Evolutionary conservation across 2,113 vertebrate genomes (phyloP), one percentile per base, ranked within the genome.

Genomic region (Cryptomyrus ogoouensis): DNA sequence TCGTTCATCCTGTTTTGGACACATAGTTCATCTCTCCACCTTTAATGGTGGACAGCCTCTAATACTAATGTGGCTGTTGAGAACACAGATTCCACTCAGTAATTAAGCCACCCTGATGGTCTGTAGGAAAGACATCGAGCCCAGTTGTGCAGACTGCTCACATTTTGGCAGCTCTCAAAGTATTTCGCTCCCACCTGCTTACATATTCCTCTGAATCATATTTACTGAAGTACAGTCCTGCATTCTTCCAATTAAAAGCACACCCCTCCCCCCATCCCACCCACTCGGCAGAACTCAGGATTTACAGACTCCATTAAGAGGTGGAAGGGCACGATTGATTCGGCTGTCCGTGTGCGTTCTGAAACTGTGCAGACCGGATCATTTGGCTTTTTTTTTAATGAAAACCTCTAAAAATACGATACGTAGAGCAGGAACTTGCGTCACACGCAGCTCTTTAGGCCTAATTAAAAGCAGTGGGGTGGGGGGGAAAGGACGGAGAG

Each of bases 401-500:
- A 88, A 27, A 83, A 24, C 74, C 47, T 89, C 49, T n/a, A 74
- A 83, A 74, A 83, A 56, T 83, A 56, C 3, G 74, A 39, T 3
- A 7, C 2, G 35, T 13, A 6, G 56, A 84, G 58, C 27, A 50
- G 58, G 1, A 62, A 90, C 74, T 19, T 39, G 19, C 56, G 53
- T 90, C 90, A 85, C 56, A 70, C 13, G 56, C 52, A 9, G 88
- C 21, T 19, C 84, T 62, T 80, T 62, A 89, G 17, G 39, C 87
- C 15, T 66, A 70, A 21, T 90, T 74, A 89, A 84, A 88, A 91
- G 17, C 87, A 15, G 56, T 49, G 70, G 88, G 74, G 35, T 31
- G 89, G 44, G 10, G 10, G n/a, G 10, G 4, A 31, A 1, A 42
- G 10, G 85, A 77, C 17, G 3, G 27, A 12, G 53, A 53, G 47